Percentiles rank a stretch among this genome's conserved stretches.
Evolutionary conservation across 2,797 vertebrate genomes (phyloP).

Genomic region (Pantherophis vulpinus): DNA sequence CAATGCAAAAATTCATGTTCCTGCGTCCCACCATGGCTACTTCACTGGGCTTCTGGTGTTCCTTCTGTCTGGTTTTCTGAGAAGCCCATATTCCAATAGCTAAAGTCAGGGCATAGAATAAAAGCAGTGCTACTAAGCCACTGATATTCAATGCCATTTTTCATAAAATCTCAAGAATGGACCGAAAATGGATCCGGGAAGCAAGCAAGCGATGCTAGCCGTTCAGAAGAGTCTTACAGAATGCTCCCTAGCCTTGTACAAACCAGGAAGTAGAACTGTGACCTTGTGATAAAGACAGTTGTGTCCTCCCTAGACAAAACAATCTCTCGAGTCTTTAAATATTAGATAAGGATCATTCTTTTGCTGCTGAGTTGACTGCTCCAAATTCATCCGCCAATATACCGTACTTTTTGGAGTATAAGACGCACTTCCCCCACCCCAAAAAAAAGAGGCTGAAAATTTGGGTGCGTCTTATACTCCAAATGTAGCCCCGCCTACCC

Average conservation of each 20-base stretch:
- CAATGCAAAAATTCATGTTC: constrained; percentile 75
- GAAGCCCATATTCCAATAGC: constrained; percentile 81
- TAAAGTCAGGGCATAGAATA: constrained; percentile 76
- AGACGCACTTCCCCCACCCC: no score
- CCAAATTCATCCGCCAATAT: neutral
- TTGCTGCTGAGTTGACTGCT: neutral
- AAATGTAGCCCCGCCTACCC: no score
- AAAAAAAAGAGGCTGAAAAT: no score
- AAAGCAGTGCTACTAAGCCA: constrained; percentile 72
- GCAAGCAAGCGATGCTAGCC: rapidly evolving
- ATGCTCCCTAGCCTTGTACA: neutral
- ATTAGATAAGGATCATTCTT: neutral
- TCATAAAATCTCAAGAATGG: neutral
- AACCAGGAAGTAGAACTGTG: neutral
- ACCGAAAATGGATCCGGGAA: neutral
- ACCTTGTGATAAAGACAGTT: neutral
- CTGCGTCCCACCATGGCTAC: constrained; percentile 79
- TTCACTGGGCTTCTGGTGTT: constrained; percentile 74
- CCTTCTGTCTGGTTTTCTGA: constrained; percentile 75
- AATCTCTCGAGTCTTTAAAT: neutral
- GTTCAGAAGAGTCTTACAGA: neutral
- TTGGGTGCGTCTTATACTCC: no score
- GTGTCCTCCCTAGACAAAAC: neutral
- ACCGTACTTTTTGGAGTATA: no score
- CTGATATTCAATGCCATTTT: constrained; percentile 77